Conservation (phyloP, 2,113 vertebrate species). For the Oncorhynchus tshawytscha region DNA sequence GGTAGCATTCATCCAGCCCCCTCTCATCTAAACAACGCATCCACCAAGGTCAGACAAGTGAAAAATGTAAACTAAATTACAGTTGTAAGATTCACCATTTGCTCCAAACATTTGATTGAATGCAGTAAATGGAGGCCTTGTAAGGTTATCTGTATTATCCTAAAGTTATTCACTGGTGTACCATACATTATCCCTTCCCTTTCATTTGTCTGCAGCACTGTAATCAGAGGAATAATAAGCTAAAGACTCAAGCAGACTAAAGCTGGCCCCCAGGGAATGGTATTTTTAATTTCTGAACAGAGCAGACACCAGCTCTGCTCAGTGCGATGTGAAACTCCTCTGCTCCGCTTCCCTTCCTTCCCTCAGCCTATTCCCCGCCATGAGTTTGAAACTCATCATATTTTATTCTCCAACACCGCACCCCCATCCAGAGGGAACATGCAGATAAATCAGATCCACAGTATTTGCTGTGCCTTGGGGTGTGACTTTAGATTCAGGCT, state of each 20-base stretch:
- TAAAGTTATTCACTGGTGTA: background rate
- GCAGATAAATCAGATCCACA: constrained; percentile 27
- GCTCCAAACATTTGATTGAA: constrained; percentile 20
- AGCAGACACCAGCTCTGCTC: constrained; percentile 16
- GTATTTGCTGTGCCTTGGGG: constrained; percentile 22
- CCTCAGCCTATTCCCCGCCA: background rate
- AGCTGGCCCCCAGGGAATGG: constrained; percentile 7
- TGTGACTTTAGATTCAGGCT: constrained; percentile 35
- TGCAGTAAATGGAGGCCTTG: constrained; percentile 10
- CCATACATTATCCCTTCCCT: constrained; percentile 8
- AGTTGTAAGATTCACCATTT: constrained; percentile 4
- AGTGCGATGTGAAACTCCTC: background rate
- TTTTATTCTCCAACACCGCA: constrained; percentile 11
- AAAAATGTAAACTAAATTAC: constrained; percentile 25
- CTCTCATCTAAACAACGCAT: constrained; percentile 12
- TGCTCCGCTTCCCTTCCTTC: background rate
- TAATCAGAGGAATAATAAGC: constrained; percentile 18
- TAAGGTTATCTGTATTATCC: background rate
- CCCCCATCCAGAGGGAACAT: constrained; percentile 6
- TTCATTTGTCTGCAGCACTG: constrained; percentile 12
- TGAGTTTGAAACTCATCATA: constrained; percentile 21
- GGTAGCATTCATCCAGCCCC: constrained; percentile 40
- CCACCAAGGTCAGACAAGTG: constrained; percentile 41
- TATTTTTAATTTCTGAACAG: constrained; percentile 20
- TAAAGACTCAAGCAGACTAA: constrained; percentile 13